A percentile compares a stretch with the other conserved stretches of the same genome.
These are phyloP conservation scores for Netelia fuscicornis DNA, from an alignment of 2,888 invertebrate genomes.

Conservation along the genomic window DNA sequence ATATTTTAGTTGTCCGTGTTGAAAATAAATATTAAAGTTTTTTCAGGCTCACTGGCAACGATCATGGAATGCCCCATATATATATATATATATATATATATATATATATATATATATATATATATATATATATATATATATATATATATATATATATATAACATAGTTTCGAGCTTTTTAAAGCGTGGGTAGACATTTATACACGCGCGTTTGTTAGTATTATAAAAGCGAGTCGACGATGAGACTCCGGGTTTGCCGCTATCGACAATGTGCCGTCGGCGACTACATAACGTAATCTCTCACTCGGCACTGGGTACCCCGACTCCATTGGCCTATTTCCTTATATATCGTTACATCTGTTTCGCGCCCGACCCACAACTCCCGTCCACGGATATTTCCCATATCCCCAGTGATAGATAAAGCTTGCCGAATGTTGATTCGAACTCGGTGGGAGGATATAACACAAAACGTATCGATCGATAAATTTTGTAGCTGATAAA, in stretches of 20 bases:
- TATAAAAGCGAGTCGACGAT: constrained; percentile 52
- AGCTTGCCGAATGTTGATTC: not conserved
- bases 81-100: not conserved
- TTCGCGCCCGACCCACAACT: constrained; percentile 13
- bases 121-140: constrained; percentile 1
- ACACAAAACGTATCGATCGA: not conserved
- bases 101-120: constrained; percentile 4
- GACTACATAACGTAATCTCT: constrained; percentile 64
- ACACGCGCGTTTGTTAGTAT: constrained; percentile 34
- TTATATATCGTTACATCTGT: constrained; percentile 58
- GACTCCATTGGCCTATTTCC: constrained; percentile 65
- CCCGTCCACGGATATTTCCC: constrained; percentile 30
- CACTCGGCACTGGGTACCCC: constrained; percentile 34
- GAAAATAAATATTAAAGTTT: too few species aligned
- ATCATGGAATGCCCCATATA: not conserved
- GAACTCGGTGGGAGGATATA: not conserved
- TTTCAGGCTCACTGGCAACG: too few species aligned
- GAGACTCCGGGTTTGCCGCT: constrained; percentile 48
- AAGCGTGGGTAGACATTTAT: not conserved
- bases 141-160: not conserved
- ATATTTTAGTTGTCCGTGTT: too few species aligned
- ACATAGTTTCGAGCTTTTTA: not conserved
- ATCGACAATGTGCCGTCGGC: constrained; percentile 64
- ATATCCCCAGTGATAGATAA: constrained; percentile 5
- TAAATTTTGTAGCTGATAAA: not conserved